Percentiles rank a stretch among this genome's conserved stretches.
Conservation (phyloP, 2,113 vertebrate species). For the Clupea harengus region DNA sequence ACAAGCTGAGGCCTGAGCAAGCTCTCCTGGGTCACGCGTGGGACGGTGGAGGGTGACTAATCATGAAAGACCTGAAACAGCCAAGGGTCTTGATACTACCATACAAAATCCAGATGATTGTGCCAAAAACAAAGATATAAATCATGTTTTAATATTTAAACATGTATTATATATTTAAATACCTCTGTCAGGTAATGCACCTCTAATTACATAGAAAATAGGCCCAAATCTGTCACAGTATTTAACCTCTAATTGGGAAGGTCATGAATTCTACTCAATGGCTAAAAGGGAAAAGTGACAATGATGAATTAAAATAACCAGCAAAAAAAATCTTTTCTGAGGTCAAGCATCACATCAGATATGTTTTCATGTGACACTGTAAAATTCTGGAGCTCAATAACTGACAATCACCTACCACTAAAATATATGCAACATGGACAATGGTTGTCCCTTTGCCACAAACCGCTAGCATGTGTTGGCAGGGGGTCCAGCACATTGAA, state of each 20-base stretch:
- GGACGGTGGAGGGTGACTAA: background rate
- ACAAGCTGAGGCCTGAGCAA: background rate
- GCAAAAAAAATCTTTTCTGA: no score
- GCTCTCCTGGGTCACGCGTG: background rate
- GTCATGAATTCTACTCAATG: no score
- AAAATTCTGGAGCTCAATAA: no score
- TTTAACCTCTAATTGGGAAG: no score
- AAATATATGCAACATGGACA: constrained; percentile 10
- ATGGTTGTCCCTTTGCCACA: constrained; percentile 10
- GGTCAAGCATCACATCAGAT: no score
- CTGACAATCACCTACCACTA: background rate
- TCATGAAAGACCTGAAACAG: background rate
- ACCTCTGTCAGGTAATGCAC: background rate
- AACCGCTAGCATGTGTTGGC: constrained; percentile 27
- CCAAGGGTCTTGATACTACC: background rate
- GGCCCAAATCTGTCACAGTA: background rate
- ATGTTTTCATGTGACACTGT: no score
- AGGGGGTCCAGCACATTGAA: constrained; percentile 38
- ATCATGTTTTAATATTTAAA: background rate
- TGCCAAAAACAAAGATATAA: background rate
- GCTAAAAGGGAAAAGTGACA: no score
- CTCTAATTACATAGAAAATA: background rate
- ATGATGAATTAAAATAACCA: no score
- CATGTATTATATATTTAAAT: background rate
- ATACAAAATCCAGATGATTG: background rate